These are phyloP conservation scores for Antedon bifida DNA, from an alignment of 35 echinoderm and acorn worm genomes.

Conservation along the genomic window DNA sequence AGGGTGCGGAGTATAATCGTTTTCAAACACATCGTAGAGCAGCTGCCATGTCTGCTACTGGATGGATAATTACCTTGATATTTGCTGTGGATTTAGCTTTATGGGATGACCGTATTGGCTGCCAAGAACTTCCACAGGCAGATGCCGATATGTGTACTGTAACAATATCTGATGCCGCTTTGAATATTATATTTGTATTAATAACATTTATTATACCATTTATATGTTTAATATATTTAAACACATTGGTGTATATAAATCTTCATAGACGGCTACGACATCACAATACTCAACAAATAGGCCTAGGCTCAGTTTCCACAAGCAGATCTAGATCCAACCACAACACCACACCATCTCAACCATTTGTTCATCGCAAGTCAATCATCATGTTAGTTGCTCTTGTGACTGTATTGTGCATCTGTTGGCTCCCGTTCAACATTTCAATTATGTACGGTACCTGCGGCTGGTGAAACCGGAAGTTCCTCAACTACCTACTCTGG, in stretches of 20 bases:
- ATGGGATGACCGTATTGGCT: not conserved
- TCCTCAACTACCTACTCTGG: not conserved
- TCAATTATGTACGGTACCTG: too few species aligned
- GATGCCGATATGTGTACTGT: too few species aligned
- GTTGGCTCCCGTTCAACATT: constrained; percentile 28
- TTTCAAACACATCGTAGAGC: constrained; percentile 32
- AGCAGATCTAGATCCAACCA: not conserved
- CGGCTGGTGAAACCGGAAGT: not conserved
- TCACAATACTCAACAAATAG: too few species aligned
- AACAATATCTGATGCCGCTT: too few species aligned
- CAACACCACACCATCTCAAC: too few species aligned
- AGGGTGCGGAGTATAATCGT: constrained; percentile 18
- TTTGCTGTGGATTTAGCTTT: constrained; percentile 4
- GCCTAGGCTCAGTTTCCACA: too few species aligned
- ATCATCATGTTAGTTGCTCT: constrained; percentile 15
- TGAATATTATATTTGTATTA: too few species aligned
- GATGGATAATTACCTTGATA: constrained; percentile 21
- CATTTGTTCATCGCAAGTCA: constrained; percentile 14
- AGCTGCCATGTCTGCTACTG: not conserved
- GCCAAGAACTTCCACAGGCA: too few species aligned
- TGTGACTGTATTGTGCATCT: constrained; percentile 22
- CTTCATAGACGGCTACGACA: too few species aligned
- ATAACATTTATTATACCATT: too few species aligned
- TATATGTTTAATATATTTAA: too few species aligned
- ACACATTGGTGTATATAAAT: too few species aligned